Evolutionary conservation across 37 sponge, comb jelly and placozoan species (phyloP).

Genomic region (Petrosia ficiformis): DNA sequence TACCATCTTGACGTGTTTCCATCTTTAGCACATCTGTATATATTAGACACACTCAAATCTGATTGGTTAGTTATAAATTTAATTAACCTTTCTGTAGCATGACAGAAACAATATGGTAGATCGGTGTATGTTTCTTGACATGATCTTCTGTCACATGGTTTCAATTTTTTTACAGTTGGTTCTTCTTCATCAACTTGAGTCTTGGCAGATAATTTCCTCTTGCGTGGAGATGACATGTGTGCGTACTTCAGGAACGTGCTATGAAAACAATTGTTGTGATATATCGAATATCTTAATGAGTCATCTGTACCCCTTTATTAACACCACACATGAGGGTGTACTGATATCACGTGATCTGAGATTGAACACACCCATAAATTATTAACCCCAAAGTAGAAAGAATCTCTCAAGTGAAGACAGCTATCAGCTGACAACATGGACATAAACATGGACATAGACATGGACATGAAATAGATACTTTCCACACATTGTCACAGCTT

Average conservation of each 20-base stretch:
- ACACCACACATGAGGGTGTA: too few species aligned
- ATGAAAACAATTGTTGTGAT: neutral
- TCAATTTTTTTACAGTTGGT: neutral
- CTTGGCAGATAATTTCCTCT: neutral
- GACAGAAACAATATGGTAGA: conserved; percentile 50
- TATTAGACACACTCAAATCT: too few species aligned
- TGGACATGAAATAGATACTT: too few species aligned
- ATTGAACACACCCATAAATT: too few species aligned
- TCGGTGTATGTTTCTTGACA: conserved; percentile 23
- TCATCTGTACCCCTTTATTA: too few species aligned
- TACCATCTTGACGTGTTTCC: conserved; percentile 74
- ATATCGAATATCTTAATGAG: too few species aligned
- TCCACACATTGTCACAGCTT: too few species aligned
- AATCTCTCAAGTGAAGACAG: too few species aligned
- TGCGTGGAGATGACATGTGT: neutral
- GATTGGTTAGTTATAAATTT: neutral
- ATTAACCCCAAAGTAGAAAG: too few species aligned
- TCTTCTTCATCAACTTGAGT: neutral
- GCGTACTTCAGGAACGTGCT: neutral
- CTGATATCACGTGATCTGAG: too few species aligned
- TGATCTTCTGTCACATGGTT: conserved; percentile 51
- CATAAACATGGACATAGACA: too few species aligned
- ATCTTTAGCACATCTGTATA: conserved; percentile 46
- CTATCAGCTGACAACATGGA: too few species aligned
- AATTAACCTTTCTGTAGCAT: conserved; percentile 39